Evolutionary conservation across 2,888 invertebrate genomes (phyloP).

Genomic region (Coelogynopora nodosa): DNA sequence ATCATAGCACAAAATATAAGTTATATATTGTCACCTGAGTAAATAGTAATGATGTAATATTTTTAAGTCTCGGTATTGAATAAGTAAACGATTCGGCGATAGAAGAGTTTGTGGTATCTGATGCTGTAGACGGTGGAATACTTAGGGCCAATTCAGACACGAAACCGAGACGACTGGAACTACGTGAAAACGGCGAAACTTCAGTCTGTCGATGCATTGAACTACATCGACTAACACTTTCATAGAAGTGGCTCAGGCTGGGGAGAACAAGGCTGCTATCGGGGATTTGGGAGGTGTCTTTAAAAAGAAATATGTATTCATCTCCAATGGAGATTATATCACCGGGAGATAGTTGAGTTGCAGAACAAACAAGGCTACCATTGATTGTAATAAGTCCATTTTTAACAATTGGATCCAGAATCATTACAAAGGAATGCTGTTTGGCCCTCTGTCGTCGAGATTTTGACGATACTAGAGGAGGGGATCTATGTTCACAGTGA

Average conservation of each 20-base stretch:
- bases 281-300: conserved; percentile 50
- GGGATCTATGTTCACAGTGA: background rate
- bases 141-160: background rate
- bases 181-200: background rate
- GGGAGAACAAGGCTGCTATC: conserved; percentile 32
- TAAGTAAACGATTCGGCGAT: background rate
- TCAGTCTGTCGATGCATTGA: background rate
- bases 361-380: background rate
- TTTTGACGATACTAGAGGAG: background rate
- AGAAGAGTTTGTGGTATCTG: background rate
- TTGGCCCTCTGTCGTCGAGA: background rate
- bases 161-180: background rate
- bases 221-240: background rate
- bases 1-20: too few relatives aligned
- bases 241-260: background rate
- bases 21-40: too few relatives aligned
- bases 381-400: background rate
- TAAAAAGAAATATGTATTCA: conserved; percentile 56
- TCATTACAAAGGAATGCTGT: background rate
- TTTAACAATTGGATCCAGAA: background rate
- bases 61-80: background rate
- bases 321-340: conserved; percentile 55
- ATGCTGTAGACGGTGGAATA: background rate
- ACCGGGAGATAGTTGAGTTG: conserved; percentile 51
- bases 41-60: background rate